Evolutionary conservation across 2,797 vertebrate species (phyloP), one percentile per base, ranked within the genome.

Genomic region (Graptemys geographica): DNA sequence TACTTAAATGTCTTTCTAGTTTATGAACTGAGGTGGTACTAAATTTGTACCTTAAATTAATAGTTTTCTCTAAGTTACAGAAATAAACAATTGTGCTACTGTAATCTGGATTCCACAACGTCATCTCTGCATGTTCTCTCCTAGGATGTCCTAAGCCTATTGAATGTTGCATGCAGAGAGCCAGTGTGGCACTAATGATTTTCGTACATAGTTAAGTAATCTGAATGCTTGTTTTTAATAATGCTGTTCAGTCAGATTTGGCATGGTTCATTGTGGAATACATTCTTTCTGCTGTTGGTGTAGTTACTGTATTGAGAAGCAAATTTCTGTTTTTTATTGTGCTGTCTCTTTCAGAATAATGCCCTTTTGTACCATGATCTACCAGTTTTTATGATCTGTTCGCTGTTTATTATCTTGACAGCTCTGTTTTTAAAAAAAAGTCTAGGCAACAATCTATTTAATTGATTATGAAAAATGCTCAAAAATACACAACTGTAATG

Each of bases 211-310:
- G 27, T 82, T 90, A 81, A 90, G 33, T 86, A 69, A 81, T 18
- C 7, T 56, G 62, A 27, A n/a, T 80, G 23, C 49, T 91, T 91
- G 4, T n/a, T 95, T 96, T 18, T 81, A 86, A 47, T 86, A 78
- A 49, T 57, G 37, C 21, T 84, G 0, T 84, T 82, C 56, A 65
- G 23, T 87, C 80, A 51, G 74, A 87, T 87, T 92, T 91, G 81
- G 10, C 59, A 51, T 55, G 19, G 6, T 79, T 93, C 9, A 21
- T 79, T 74, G 31, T 82, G 69, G 51, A 95, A 91, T 93, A 2
- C 25, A n/a, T 31, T 5, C 76, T 49, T 65, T 90, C n/a, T 53
- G 87, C 11, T 55, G 16, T 65, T 92, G 80, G 47, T 55, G 10
- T 16, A n/a, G 11, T 78, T 94, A 55, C 93, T 83, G 12, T 83